Percentiles rank a stretch among this genome's conserved stretches.
Evolutionary conservation across 2,113 vertebrate genomes (phyloP).

Genomic region (Boulengeromyrus knoepffleri): DNA sequence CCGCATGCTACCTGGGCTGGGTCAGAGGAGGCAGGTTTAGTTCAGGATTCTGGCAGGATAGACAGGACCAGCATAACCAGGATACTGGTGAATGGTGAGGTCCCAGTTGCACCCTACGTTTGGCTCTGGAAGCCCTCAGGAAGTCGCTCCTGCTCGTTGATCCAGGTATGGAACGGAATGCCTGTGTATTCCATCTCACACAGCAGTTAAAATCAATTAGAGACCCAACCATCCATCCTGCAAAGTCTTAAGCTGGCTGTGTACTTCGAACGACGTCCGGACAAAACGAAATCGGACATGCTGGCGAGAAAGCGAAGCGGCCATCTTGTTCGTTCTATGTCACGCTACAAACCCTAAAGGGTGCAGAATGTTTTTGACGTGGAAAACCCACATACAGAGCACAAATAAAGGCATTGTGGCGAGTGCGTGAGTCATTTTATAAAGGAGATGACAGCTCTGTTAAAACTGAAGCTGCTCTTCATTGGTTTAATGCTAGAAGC

Average conservation of each 20-base stretch:
- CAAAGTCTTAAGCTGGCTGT: background rate
- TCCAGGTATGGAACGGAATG: background rate
- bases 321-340: background rate
- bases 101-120: background rate
- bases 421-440: background rate
- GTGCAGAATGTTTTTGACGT: background rate
- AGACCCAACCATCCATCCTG: background rate
- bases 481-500: background rate
- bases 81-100: background rate
- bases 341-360: background rate
- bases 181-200: background rate
- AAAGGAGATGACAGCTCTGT: background rate
- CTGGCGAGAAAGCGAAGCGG: background rate
- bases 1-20: background rate
- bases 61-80: background rate
- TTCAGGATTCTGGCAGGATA: background rate
- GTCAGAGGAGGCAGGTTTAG: background rate
- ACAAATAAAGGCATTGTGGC: background rate
- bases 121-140: background rate
- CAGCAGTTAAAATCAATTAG: background rate
- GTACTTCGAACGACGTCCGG: background rate
- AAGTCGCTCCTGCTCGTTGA: background rate
- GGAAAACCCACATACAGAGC: background rate
- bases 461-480: background rate
- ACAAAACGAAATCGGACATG: background rate